A percentile compares a stretch with the other conserved stretches of the same genome.
These are phyloP conservation scores for Drosophila suboccidentalis DNA, from an alignment of 2,888 invertebrate genomes.

Conservation along the genomic window DNA sequence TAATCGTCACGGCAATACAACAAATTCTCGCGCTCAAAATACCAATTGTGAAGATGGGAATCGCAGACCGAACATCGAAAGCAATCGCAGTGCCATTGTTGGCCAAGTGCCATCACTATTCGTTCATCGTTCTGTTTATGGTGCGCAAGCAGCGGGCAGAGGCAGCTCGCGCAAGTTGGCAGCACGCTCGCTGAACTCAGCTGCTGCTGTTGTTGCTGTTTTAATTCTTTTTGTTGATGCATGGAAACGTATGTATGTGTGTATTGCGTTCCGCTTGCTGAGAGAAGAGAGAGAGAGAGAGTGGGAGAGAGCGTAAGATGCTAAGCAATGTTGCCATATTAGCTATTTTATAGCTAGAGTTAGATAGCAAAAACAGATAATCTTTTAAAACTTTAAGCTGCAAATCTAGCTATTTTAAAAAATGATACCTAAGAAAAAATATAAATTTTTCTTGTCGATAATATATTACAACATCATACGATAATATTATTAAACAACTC, in stretches of 20 bases:
- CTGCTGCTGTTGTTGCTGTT: slow-evolving; percentile 38
- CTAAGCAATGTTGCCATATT: slow-evolving; percentile 17
- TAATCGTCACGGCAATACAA: slow-evolving; percentile 96
- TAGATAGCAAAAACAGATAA: too few species aligned
- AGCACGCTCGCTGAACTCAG: slow-evolving; percentile 13
- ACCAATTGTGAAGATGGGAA: slow-evolving; percentile 94
- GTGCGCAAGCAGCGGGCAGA: slow-evolving; percentile 48
- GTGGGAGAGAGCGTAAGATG: slow-evolving; percentile 16
- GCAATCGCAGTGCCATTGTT: slow-evolving; percentile 96
- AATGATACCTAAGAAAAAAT: too few species aligned
- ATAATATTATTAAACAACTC: too few species aligned
- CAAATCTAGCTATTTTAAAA: too few species aligned
- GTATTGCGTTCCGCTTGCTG: slow-evolving; percentile 44
- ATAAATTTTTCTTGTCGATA: too few species aligned
- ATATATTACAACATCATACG: too few species aligned
- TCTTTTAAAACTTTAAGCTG: too few species aligned
- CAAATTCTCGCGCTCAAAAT: slow-evolving; percentile 96
- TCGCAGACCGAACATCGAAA: slow-evolving; percentile 97
- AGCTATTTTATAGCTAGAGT: background rate
- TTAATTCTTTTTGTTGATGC: slow-evolving; percentile 54
- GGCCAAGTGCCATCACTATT: slow-evolving; percentile 92
- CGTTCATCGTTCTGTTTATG: slow-evolving; percentile 85
- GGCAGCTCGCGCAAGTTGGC: slow-evolving; percentile 64
- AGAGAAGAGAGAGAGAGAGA: slow-evolving; percentile 18
- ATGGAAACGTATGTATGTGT: slow-evolving; percentile 32